Evolutionary conservation across 2,888 invertebrate species (phyloP).

Genomic region (Frankliniella fusca): DNA sequence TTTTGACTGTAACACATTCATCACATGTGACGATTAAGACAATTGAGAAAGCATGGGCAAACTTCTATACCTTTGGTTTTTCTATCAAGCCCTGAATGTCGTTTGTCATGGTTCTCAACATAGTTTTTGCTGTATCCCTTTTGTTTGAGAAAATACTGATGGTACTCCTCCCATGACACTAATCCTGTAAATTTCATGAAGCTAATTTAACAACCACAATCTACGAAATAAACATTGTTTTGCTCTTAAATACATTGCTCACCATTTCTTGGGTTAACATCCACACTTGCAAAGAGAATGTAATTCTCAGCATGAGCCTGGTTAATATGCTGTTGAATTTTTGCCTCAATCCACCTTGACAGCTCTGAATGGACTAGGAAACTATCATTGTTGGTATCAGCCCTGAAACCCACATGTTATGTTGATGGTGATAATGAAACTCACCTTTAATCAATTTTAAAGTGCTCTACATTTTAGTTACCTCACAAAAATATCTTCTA

Average conservation of each 20-base stretch:
- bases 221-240: too few relatives aligned
- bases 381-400: conserved; percentile 57
- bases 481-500: conserved; percentile 50
- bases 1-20: too few relatives aligned
- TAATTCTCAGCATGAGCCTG: conserved; percentile 63
- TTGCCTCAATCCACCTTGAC: conserved; percentile 61
- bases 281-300: conserved; percentile 61
- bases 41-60: neutral
- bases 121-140: conserved; percentile 63
- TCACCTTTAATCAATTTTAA: conserved; percentile 29
- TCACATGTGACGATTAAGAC: neutral
- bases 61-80: conserved; percentile 54
- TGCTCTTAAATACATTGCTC: conserved; percentile 39
- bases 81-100: conserved; percentile 60
- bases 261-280: conserved; percentile 63
- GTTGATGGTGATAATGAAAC: neutral
- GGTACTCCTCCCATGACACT: conserved; percentile 77
- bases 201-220: neutral
- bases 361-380: conserved; percentile 60
- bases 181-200: conserved; percentile 48
- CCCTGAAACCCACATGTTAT: conserved; percentile 47
- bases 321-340: conserved; percentile 65
- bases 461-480: conserved; percentile 40
- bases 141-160: conserved; percentile 65
- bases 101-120: conserved; percentile 60